phyloP scores from a whole-genome alignment of 2,113 vertebrate genomes.

The Stercorarius parasiticus region DNA sequence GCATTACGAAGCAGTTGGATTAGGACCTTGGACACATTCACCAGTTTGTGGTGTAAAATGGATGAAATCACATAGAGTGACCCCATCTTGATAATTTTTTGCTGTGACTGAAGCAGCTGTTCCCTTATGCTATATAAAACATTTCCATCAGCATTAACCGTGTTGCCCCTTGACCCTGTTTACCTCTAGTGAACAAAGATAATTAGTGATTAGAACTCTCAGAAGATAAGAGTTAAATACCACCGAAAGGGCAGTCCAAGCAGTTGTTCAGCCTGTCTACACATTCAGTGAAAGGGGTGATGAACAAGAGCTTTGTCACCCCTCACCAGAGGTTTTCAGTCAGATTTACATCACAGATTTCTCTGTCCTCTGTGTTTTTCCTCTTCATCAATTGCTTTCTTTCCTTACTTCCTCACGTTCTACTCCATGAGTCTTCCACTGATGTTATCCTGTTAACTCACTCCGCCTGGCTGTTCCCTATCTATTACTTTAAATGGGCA shows the following conservation, averaged over 20 bases:
- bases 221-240: not conserved
- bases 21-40: not conserved
- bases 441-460: not conserved
- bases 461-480: not conserved
- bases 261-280: not conserved
- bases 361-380: not conserved
- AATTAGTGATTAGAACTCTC: not conserved
- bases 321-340: not conserved
- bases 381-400: not conserved
- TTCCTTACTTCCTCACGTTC: not conserved
- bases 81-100: not conserved
- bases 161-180: not conserved
- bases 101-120: not conserved
- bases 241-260: not conserved
- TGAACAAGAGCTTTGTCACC: not conserved
- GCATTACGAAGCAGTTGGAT: not conserved
- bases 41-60: not conserved
- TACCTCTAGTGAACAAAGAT: not conserved
- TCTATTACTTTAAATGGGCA: not conserved
- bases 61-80: not conserved
- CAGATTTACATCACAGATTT: not conserved
- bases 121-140: not conserved
- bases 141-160: accelerated
- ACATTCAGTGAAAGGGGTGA: not conserved
- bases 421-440: not conserved